Evolutionary conservation across 1,140 invertebrate genomes (phyloP).

Genomic region (Oppia nitens): DNA sequence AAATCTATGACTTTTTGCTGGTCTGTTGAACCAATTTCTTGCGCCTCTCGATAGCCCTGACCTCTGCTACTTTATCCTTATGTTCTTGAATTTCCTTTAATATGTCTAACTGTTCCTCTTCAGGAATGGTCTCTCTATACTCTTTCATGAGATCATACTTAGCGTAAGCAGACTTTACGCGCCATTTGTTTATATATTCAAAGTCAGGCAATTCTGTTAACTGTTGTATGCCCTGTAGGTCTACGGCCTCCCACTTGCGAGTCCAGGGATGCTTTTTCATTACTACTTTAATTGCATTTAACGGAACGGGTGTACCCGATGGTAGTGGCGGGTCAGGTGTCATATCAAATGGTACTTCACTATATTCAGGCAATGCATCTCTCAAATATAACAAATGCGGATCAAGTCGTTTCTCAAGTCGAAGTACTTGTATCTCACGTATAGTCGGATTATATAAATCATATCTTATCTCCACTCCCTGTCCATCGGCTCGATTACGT

Average conservation of each 20-base stretch:
- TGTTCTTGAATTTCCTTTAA: slow-evolving; percentile 61
- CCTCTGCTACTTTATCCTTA: slow-evolving; percentile 47
- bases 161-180: slow-evolving; percentile 52
- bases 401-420: slow-evolving; percentile 84
- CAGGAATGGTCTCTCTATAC: slow-evolving; percentile 65
- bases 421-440: slow-evolving; percentile 68
- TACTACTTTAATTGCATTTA: slow-evolving; percentile 70
- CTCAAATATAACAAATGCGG: slow-evolving; percentile 72
- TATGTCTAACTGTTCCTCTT: slow-evolving; percentile 68
- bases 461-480: slow-evolving; percentile 70
- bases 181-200: slow-evolving; percentile 37
- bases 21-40: slow-evolving; percentile 34
- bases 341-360: slow-evolving; percentile 84
- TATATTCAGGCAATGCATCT: slow-evolving; percentile 82
- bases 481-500: slow-evolving; percentile 72
- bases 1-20: too few species aligned
- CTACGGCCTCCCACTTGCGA: slow-evolving; percentile 56
- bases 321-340: slow-evolving; percentile 51
- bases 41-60: slow-evolving; percentile 46
- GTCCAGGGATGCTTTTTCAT: slow-evolving; percentile 72
- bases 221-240: slow-evolving; percentile 42
- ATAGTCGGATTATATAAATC: slow-evolving; percentile 88
- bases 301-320: slow-evolving; percentile 56
- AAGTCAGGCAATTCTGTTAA: slow-evolving; percentile 27
- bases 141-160: slow-evolving; percentile 87